These are phyloP conservation scores for Amphipyra tragopoginis DNA, from an alignment of 2,888 invertebrate species.

Conservation along the genomic window DNA sequence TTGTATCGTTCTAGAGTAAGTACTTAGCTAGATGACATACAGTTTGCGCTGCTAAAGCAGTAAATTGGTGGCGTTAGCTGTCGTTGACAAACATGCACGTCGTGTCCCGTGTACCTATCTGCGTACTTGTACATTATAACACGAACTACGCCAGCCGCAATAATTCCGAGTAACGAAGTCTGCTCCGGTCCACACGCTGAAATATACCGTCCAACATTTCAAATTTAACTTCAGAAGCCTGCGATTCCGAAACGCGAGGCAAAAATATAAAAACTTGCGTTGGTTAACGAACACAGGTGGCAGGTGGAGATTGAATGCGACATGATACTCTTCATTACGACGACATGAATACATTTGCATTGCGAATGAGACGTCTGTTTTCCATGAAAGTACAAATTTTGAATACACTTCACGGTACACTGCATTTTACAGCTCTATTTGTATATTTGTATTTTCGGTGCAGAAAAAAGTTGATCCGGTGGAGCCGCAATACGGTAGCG, in stretches of 20 bases:
- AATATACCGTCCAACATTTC: slow-evolving; percentile 63
- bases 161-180: slow-evolving; percentile 64
- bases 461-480: slow-evolving; percentile 51
- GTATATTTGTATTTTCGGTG: too few species aligned
- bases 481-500: slow-evolving; percentile 74
- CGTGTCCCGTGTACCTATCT: slow-evolving; percentile 22
- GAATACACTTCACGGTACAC: slow-evolving; percentile 31
- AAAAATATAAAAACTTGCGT: slow-evolving; percentile 54
- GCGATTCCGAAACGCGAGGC: slow-evolving; percentile 50
- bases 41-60: slow-evolving; percentile 51
- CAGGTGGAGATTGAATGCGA: slow-evolving; percentile 61
- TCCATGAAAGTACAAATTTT: slow-evolving; percentile 38
- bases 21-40: slow-evolving; percentile 18
- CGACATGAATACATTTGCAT: slow-evolving; percentile 65
- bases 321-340: slow-evolving; percentile 64
- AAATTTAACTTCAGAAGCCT: slow-evolving; percentile 58
- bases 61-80: slow-evolving; percentile 53
- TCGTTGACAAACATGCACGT: slow-evolving; percentile 53
- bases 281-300: slow-evolving; percentile 59
- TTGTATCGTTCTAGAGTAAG: slow-evolving; percentile 18
- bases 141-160: slow-evolving; percentile 60
- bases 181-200: slow-evolving; percentile 42
- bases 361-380: slow-evolving; percentile 56
- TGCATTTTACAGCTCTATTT: slow-evolving; percentile 37
- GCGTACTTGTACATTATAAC: slow-evolving; percentile 35